Percentiles rank a stretch among this genome's conserved stretches.
These are phyloP conservation scores for Otolemur crassicaudatus DNA, from an alignment of 2,797 vertebrate species.

Conservation along the genomic window DNA sequence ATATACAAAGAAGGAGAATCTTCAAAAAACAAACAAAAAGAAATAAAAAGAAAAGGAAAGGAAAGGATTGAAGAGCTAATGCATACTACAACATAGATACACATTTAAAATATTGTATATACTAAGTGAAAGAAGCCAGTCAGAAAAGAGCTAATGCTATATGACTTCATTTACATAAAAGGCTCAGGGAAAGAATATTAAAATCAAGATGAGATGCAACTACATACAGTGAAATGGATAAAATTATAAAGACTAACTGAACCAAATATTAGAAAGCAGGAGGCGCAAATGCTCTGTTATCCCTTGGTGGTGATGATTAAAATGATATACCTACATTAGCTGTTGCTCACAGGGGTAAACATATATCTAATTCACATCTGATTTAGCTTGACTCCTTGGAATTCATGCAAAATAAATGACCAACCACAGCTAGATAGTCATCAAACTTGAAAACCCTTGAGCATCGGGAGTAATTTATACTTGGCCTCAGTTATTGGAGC, in stretches of 20 bases:
- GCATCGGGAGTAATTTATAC: neutral
- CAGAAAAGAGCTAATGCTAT: neutral
- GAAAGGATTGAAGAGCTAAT: too few species aligned
- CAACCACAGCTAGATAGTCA: neutral
- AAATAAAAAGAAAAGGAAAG: too few species aligned
- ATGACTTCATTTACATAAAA: neutral
- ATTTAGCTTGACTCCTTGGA: neutral
- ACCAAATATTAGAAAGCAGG: neutral
- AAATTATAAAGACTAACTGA: neutral
- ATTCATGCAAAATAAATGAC: neutral
- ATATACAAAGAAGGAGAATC: too few species aligned
- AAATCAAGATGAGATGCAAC: neutral
- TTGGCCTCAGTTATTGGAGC: neutral
- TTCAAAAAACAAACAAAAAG: too few species aligned
- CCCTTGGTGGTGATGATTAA: neutral
- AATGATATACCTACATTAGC: neutral
- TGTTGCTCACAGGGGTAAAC: neutral
- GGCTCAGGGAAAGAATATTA: neutral
- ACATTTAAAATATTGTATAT: neutral
- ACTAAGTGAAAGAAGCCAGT: neutral
- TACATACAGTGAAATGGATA: neutral
- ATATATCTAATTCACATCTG: neutral
- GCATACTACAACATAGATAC: neutral
- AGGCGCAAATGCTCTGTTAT: neutral
- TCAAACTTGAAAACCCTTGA: neutral